Conservation (phyloP, 2,888 invertebrate genomes). For the Andrena minutula region DNA sequence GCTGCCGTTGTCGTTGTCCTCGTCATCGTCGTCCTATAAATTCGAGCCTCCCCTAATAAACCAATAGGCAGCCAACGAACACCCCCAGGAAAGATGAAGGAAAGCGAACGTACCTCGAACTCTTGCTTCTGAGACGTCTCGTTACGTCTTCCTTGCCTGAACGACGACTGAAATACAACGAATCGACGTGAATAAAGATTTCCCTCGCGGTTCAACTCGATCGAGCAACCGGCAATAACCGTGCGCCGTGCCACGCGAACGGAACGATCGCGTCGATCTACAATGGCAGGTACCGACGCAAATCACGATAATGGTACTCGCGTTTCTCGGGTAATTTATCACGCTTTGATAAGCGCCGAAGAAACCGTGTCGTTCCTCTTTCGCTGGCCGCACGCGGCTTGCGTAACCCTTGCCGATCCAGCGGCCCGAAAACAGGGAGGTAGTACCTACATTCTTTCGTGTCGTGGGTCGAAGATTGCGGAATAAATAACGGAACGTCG, state of each 20-base stretch:
- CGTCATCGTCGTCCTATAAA: constrained; percentile 31
- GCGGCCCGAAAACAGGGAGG: background rate
- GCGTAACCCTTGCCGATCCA: background rate
- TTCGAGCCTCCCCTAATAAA: background rate
- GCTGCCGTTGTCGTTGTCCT: background rate
- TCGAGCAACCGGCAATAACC: constrained; percentile 1
- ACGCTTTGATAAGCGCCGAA: constrained; percentile 26
- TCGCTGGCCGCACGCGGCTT: constrained; percentile 2
- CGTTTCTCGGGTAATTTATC: constrained; percentile 34
- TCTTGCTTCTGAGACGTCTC: constrained; percentile 64
- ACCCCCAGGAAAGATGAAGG: background rate
- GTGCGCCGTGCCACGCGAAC: background rate
- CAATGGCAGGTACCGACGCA: background rate
- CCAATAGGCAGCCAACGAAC: background rate
- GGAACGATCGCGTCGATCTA: background rate
- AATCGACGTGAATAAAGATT: constrained; percentile 29
- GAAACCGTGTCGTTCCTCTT: constrained; percentile 25
- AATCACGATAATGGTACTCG: constrained; percentile 13
- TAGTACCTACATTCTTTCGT: background rate
- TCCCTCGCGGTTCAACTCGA: background rate
- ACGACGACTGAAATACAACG: constrained; percentile 56
- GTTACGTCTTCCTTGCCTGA: constrained; percentile 63
- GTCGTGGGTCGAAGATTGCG: background rate
- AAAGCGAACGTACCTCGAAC: constrained; percentile 51
- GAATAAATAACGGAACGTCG: background rate